Percentiles rank a stretch among this genome's conserved stretches.
Evolutionary conservation across 2,797 vertebrate species (phyloP).

Genomic region (Cichlasoma orientale): DNA sequence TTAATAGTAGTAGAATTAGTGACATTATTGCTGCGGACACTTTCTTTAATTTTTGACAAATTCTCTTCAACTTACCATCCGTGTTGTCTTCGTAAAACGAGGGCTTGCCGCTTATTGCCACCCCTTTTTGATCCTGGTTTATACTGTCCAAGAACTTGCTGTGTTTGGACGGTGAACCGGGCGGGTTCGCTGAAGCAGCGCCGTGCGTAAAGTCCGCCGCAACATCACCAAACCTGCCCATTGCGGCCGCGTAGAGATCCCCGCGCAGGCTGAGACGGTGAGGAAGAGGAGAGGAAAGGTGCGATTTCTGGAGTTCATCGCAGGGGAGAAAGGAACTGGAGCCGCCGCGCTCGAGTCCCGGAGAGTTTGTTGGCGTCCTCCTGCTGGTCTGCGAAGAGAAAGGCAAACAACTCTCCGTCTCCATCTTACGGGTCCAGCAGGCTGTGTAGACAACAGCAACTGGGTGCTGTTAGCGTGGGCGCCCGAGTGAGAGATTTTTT

Average conservation of each 20-base stretch:
- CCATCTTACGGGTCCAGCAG: slow-evolving; percentile 79
- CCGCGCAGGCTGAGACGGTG: slow-evolving; percentile 74
- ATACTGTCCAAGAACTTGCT: slow-evolving; percentile 83
- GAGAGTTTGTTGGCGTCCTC: slow-evolving; percentile 76
- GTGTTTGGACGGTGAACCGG: slow-evolving; percentile 81
- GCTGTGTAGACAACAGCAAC: slow-evolving; percentile 63
- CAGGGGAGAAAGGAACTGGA: slow-evolving; percentile 76
- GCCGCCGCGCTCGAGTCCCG: slow-evolving; percentile 73
- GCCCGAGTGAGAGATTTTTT: slow-evolving; percentile 62
- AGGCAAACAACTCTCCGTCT: slow-evolving; percentile 84
- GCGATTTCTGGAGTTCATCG: slow-evolving; percentile 78
- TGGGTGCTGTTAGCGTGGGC: slow-evolving; percentile 62
- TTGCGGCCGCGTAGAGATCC: slow-evolving; percentile 72
- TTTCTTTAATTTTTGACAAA: neutral
- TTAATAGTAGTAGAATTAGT: neutral
- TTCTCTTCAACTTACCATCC: slow-evolving; percentile 66
- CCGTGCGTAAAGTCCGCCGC: slow-evolving; percentile 77
- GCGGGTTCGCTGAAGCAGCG: slow-evolving; percentile 58
- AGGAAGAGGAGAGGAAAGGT: slow-evolving; percentile 69
- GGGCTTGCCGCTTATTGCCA: slow-evolving; percentile 71
- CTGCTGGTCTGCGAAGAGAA: slow-evolving; percentile 81
- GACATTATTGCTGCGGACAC: neutral
- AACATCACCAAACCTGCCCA: slow-evolving; percentile 75
- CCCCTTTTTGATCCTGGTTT: slow-evolving; percentile 75
- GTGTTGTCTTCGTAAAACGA: slow-evolving; percentile 80